A percentile compares a stretch with the other conserved stretches of the same genome.
phyloP scores from a whole-genome alignment of 2,113 vertebrate genomes.

The Spea bombifrons region DNA sequence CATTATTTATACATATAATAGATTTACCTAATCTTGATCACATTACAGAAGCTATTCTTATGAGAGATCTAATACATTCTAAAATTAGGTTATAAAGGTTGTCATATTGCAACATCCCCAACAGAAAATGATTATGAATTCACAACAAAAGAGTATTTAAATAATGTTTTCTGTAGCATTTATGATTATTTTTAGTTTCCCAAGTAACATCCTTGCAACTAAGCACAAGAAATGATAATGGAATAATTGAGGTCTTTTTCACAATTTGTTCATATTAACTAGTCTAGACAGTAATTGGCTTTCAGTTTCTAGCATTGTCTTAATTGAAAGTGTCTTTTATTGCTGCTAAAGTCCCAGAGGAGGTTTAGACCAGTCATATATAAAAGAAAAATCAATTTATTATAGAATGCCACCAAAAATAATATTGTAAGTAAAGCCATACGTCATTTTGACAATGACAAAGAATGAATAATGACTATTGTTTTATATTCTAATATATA shows the following conservation, averaged over 20 bases:
- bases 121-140: background rate
- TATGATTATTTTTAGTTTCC: background rate
- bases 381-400: background rate
- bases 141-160: background rate
- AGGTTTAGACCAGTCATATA: background rate
- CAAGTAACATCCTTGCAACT: background rate
- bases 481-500: too few species aligned
- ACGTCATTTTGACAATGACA: background rate
- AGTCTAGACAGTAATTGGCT: background rate
- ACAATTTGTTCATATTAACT: background rate
- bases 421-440: background rate
- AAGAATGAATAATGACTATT: too few species aligned
- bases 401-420: background rate
- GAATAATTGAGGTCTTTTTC: background rate
- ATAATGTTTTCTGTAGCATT: background rate
- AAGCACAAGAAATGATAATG: background rate
- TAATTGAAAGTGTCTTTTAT: background rate
- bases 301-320: background rate
- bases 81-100: background rate
- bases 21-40: background rate
- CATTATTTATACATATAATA: too few species aligned
- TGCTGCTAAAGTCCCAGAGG: background rate
- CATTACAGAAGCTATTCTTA: background rate
- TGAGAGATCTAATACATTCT: background rate
- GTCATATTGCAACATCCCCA: background rate